phyloP scores from a whole-genome alignment of 2,888 invertebrate genomes.

The Drosophila infuscata region DNA sequence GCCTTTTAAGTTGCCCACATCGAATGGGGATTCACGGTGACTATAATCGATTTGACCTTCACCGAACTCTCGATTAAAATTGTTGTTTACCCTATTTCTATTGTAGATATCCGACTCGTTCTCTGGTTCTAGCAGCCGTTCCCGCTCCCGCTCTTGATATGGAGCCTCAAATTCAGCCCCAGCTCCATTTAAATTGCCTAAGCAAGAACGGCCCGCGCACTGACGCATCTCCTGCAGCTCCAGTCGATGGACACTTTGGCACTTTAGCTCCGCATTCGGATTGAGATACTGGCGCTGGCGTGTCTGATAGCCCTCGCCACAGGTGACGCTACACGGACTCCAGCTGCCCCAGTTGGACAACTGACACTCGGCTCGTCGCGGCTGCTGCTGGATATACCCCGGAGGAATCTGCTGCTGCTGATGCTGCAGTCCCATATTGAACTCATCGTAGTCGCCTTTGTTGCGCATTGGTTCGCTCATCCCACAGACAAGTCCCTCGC shows the following conservation, averaged over 20 bases:
- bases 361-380: constrained; percentile 87
- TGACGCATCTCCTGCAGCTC: constrained; percentile 48
- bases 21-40: constrained; percentile 23
- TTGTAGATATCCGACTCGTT: constrained; percentile 12
- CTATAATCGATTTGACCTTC: constrained; percentile 6
- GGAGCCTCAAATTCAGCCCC: constrained; percentile 17
- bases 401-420: background rate
- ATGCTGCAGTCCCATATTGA: constrained; percentile 20
- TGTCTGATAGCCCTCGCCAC: constrained; percentile 89
- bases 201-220: constrained; percentile 64
- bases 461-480: constrained; percentile 57
- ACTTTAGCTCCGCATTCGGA: constrained; percentile 87
- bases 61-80: constrained; percentile 33
- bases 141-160: constrained; percentile 26
- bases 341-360: constrained; percentile 91
- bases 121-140: constrained; percentile 14
- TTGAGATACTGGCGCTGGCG: constrained; percentile 88
- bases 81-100: constrained; percentile 12
- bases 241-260: constrained; percentile 79
- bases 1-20: constrained; percentile 66
- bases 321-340: constrained; percentile 91
- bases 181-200: constrained; percentile 51
- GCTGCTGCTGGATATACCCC: constrained; percentile 12
- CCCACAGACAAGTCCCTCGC: constrained; percentile 83
- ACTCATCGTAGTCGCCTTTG: constrained; percentile 41